Base-by-base conservation (phyloP, 2,888 invertebrate species). In the Eupithecia inturbata region DNA sequence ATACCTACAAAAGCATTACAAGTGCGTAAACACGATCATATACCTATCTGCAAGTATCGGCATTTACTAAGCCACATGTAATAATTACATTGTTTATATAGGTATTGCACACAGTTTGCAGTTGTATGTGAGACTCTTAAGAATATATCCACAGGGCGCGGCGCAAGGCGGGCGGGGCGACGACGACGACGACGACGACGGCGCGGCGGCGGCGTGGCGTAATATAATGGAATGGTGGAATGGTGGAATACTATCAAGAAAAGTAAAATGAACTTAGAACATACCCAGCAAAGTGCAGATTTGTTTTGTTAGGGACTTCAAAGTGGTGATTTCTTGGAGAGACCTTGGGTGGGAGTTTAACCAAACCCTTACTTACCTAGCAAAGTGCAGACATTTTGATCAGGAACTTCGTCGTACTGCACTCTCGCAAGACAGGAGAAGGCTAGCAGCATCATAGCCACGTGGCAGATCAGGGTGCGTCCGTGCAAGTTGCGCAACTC, bases 401-500 rank as follows among this genome's bases (percentile, higher is more conserved):
- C 86, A 1, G 89, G 83, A 10, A 95, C 95, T 53, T 80, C 85
- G 33, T 82, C 82, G 82, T 95, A 92, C 85, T 96, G 96, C 3
- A 95, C 95, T 62, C 95, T 83, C 1, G 95, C 95, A 45, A 97
- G 95, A 79, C 96, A 96, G 68, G 95, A 84, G 87, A 95, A 97
- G 1, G 96, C 96, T n/a, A 95, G 82, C 75, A 97, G 92, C 83
- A 97, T 95, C 85, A 96, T 96, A 77, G 94, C 90, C 49, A 96
- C 96, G 81, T 97, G 96, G 82, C 96, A 96, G 89, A 97, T 96
- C 66, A 97, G 92, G 19, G 96, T 97, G 83, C 96, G 95, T 0
- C 97, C 97, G 76, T 97, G 97, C 26, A 97, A 92, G 90, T 97
- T 97, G 73, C 96, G 95, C 72, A 97, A 91, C 78, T 95, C 95